A percentile compares a stretch with the other conserved stretches of the same genome.
phyloP scores from a whole-genome alignment of 1,140 invertebrate genomes.

The Oscheius sp. region DNA sequence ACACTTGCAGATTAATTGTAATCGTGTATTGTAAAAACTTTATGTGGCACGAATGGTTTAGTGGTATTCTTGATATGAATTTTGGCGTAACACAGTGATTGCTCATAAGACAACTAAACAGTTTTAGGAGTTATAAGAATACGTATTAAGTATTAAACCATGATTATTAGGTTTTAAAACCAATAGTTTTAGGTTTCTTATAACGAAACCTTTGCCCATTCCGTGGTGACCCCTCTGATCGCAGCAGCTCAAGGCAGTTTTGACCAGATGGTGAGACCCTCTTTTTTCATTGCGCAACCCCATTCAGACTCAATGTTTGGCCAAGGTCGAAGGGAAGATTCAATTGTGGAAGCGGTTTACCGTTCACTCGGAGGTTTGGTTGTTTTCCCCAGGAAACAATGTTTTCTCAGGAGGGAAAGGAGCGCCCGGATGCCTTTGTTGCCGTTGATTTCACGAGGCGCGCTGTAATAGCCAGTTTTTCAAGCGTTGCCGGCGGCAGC shows the following conservation, averaged over 20 bases:
- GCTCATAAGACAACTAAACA: too few relatives aligned
- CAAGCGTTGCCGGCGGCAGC: neutral
- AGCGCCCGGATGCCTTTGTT: neutral
- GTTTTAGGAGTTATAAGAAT: too few relatives aligned
- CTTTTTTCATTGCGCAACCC: neutral
- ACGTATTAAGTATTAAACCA: too few relatives aligned
- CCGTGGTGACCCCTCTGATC: neutral
- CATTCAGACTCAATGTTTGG: neutral
- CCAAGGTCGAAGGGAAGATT: neutral
- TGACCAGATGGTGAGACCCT: neutral
- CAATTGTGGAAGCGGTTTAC: neutral
- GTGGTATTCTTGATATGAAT: too few relatives aligned
- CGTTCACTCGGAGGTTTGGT: neutral
- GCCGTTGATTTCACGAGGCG: conserved; percentile 4
- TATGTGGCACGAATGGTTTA: too few relatives aligned
- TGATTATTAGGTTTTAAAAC: too few relatives aligned
- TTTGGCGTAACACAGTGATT: too few relatives aligned
- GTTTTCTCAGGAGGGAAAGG: neutral
- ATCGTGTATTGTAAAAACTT: too few relatives aligned
- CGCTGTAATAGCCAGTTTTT: neutral
- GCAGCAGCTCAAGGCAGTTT: neutral
- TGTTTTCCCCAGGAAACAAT: neutral
- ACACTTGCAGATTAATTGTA: too few relatives aligned
- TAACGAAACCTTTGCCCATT: neutral
- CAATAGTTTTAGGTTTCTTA: neutral